Evolutionary conservation across 2,113 vertebrate genomes (phyloP).

Genomic region (Leptodactylus fuscus): DNA sequence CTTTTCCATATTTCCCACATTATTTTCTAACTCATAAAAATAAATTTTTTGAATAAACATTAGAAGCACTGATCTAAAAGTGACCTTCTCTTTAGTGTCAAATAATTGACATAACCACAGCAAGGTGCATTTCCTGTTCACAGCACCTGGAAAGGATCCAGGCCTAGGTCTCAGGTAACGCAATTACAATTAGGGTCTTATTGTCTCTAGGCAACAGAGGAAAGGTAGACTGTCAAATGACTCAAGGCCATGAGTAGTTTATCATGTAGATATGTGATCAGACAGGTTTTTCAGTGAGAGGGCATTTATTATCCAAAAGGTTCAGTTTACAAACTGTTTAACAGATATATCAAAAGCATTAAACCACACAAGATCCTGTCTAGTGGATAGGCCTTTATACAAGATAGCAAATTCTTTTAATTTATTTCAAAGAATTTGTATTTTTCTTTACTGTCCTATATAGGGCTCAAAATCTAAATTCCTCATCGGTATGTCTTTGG

Average conservation of each 20-base stretch:
- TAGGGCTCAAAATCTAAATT: too few relatives aligned
- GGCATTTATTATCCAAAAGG: neutral
- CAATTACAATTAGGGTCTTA: conserved; percentile 36
- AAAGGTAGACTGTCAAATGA: conserved; percentile 45
- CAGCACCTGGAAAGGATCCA: conserved; percentile 60
- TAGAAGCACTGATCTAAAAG: neutral
- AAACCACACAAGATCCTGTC: neutral
- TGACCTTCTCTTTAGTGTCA: neutral
- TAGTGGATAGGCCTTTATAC: neutral
- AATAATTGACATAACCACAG: conserved; percentile 45
- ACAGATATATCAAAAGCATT: neutral
- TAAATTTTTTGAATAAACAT: conserved; percentile 1
- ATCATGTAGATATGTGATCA: conserved; percentile 55
- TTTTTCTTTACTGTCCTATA: too few relatives aligned
- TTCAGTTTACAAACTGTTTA: neutral
- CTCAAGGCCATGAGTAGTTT: neutral
- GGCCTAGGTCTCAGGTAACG: conserved; percentile 54
- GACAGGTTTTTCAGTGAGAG: conserved; percentile 37
- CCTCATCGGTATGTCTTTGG: too few relatives aligned
- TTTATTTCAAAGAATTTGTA: too few relatives aligned
- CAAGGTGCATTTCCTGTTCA: conserved; percentile 55
- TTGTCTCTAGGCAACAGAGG: conserved; percentile 58
- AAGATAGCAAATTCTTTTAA: too few relatives aligned
- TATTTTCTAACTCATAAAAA: neutral
- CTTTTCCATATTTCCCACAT: too few relatives aligned